These are phyloP conservation scores for Catostomus latipinnis DNA, from an alignment of 2,797 vertebrate genomes.

Conservation along the genomic window DNA sequence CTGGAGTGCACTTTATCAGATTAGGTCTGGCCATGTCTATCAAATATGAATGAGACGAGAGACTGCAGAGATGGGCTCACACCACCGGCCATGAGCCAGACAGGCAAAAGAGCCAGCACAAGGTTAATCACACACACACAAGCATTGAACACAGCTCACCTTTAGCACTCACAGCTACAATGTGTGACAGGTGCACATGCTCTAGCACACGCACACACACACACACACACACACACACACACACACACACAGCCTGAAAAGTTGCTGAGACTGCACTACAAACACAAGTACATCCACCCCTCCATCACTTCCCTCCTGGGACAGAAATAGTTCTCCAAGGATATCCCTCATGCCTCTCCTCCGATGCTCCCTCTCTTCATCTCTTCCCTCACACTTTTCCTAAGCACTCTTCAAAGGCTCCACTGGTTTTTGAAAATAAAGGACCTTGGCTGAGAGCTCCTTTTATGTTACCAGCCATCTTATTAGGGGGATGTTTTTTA, in stretches of 20 bases:
- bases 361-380: slow-evolving; percentile 48
- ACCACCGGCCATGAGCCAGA: slow-evolving; percentile 20
- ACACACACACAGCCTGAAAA: too few species aligned
- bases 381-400: slow-evolving; percentile 53
- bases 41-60: slow-evolving; percentile 90
- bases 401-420: slow-evolving; percentile 64
- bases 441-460: slow-evolving; percentile 61
- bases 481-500: slow-evolving; percentile 61
- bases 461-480: slow-evolving; percentile 62
- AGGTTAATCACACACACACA: slow-evolving; percentile 49
- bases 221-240: too few species aligned
- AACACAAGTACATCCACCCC: slow-evolving; percentile 41
- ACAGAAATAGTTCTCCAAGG: slow-evolving; percentile 58
- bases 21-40: slow-evolving; percentile 85
- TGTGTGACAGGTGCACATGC: slow-evolving; percentile 53
- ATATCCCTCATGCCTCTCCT: slow-evolving; percentile 57
- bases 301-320: slow-evolving; percentile 56
- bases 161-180: neutral
- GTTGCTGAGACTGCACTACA: slow-evolving; percentile 56
- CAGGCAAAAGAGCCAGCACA: slow-evolving; percentile 41
- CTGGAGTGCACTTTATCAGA: slow-evolving; percentile 92
- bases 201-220: neutral
- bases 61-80: neutral
- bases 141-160: slow-evolving; percentile 31
- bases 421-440: slow-evolving; percentile 60